Evolutionary conservation across 2,797 vertebrate genomes (phyloP).

Genomic region (Acanthurus lineatus): DNA sequence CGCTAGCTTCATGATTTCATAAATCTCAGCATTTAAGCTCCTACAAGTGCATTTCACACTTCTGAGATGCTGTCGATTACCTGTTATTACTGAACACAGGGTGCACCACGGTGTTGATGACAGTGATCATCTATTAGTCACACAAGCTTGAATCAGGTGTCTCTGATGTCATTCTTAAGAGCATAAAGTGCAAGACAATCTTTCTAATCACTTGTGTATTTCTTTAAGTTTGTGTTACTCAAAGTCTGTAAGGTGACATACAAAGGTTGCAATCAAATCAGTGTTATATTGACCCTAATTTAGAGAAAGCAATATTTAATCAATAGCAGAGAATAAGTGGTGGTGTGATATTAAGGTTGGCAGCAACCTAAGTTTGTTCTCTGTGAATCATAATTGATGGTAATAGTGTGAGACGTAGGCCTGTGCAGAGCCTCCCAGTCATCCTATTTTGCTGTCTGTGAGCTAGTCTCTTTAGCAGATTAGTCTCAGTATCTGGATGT

Average conservation of each 20-base stretch:
- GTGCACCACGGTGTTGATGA: background rate
- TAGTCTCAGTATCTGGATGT: slow-evolving; percentile 42
- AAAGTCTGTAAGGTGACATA: background rate
- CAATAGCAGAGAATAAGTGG: background rate
- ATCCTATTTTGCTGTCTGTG: slow-evolving; percentile 29
- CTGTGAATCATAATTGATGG: background rate
- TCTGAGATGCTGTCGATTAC: background rate
- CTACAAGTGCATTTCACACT: background rate
- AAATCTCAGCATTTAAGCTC: background rate
- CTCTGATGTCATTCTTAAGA: background rate
- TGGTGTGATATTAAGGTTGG: background rate
- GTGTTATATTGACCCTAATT: background rate
- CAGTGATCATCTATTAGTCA: background rate
- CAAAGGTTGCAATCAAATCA: background rate
- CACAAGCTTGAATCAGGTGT: background rate
- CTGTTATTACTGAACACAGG: background rate
- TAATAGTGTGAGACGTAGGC: background rate
- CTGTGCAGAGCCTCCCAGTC: slow-evolving; percentile 6
- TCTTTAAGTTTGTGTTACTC: background rate
- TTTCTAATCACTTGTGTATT: background rate
- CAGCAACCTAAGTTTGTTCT: background rate
- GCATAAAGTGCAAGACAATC: background rate
- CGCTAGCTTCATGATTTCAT: background rate
- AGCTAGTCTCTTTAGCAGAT: slow-evolving; percentile 65
- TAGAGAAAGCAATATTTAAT: background rate